Percentiles rank a stretch among this genome's conserved stretches.
These are phyloP conservation scores for Solenodon paradoxus DNA, from an alignment of 2,113 vertebrate species.

Conservation along the genomic window DNA sequence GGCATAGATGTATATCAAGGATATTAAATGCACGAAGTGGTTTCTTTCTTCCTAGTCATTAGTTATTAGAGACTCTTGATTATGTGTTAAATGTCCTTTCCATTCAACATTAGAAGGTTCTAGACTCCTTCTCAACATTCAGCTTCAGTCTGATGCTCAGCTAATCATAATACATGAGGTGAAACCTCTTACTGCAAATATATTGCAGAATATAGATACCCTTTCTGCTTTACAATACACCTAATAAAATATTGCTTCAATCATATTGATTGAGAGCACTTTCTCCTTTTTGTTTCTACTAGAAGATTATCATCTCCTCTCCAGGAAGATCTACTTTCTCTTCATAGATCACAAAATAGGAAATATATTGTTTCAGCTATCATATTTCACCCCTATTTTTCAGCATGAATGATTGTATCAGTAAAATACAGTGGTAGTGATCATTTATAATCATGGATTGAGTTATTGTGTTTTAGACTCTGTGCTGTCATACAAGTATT, in stretches of 20 bases:
- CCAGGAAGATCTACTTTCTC: background rate
- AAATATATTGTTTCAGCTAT: slow-evolving; percentile 29
- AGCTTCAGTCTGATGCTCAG: background rate
- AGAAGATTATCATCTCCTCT: background rate
- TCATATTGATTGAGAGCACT: background rate
- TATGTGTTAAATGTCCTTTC: background rate
- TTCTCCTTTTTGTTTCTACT: background rate
- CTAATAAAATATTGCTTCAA: background rate
- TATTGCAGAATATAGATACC: background rate
- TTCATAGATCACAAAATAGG: slow-evolving; percentile 24
- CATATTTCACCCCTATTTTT: background rate
- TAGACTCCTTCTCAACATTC: background rate
- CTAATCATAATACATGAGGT: background rate
- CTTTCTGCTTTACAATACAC: background rate
- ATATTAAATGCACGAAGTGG: background rate
- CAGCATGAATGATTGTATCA: slow-evolving; percentile 6
- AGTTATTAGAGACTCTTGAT: background rate
- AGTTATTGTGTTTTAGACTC: background rate
- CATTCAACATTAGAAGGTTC: background rate
- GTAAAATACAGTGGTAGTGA: background rate
- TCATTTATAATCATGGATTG: background rate
- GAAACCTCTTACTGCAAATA: background rate
- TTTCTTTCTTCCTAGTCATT: background rate
- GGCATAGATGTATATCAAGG: background rate
- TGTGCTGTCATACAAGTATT: background rate